Base-by-base conservation (phyloP, 2,113 vertebrate species). In the Tor tambroides region DNA sequence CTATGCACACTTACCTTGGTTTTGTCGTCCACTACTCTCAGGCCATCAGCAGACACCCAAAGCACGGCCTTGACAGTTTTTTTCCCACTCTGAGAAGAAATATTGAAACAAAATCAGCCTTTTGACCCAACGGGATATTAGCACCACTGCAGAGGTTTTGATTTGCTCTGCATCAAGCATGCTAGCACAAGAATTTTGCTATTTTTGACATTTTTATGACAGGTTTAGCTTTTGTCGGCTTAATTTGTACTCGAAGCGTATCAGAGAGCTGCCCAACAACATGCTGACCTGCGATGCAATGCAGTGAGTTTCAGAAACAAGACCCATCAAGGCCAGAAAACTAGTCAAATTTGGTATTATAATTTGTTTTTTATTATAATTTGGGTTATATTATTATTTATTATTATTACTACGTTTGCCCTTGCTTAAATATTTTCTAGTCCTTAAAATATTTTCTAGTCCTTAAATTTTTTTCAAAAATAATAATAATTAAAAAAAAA, bases 11-110 rank as follows among this genome's bases (percentile, higher is more conserved):
- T 91, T 91, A 98, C 97, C 96, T 98, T 98, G 12, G 97, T 98
- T 92, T 97, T 97, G 91, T 98, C 97, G n/a, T 98, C 97, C 86
- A 98, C 97, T 49, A 98, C 97, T 82, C 97, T 94, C 87, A 98
- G 95, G 49, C 97, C 97, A 43, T 98, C 97, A 0, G 97, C 97
- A 0, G 97, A 98, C 69, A 98, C 97, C 97, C 97, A 98, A 76
- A 98, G 91, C 23, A 98, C 95, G 0, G 97, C 96, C 89, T 98
- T 98, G 54, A 98, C 96, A 0, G 96, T 96, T 90, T 98, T 98
- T 88, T 96, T 97, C 28, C 97, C 97, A 10, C 96, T 96, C 97
- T 98, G 91, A 15, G 23, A 91, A 87, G 21, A 80, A 76, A 79
- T 54, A 85, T 46, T 26, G 61, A 21, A 84, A 65, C n/a, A 59